Base-by-base conservation (phyloP, 2,113 vertebrate genomes). In the Archilochus colubris region DNA sequence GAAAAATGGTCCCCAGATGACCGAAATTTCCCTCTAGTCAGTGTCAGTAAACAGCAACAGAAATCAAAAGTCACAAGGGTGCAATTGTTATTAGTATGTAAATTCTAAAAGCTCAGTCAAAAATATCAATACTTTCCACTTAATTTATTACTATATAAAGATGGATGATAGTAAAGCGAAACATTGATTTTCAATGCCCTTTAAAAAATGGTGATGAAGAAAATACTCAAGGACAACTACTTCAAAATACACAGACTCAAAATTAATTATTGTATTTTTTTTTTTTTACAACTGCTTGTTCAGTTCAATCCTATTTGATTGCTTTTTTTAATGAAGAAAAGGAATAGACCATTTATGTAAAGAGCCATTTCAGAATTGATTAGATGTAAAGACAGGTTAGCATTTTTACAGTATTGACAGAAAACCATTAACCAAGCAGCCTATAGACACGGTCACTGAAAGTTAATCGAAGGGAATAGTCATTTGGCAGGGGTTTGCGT, bases 121-220 rank as follows among this genome's bases (percentile, higher is more conserved):
- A 98, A 97, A 97, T 98, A 98, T 99, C 99, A 97, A 99, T 99
- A 98, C 97, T 96, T 97, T 98, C 98, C 98, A 98, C 98, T 99
- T 99, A 99, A 99, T 99, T 99, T 99, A 99, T 99, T 98, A 99
- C 98, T 98, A 98, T 99, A 99, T 98, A 98, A 98, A 99, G 99
- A 99, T 98, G 98, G 98, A 99, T 99, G 98, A 98, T 86, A 95
- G 97, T 96, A 98, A 97, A 97, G 97, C 95, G 92, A 96, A 92
- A 96, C 98, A 99, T 99, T 97, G 99, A 99, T 98, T 98, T 98
- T 97, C 98, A 98, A 98, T 98, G 98, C 98, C 97, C 98, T 98
- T 98, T 98, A 98, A 98, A 98, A 98, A 98, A 97, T 88, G 89
- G 98, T 92, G 88, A 98, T 95, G 98, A 98, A 98, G 97, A 97